phyloP scores from a whole-genome alignment of 2,113 vertebrate genomes.

The Esox niger region DNA sequence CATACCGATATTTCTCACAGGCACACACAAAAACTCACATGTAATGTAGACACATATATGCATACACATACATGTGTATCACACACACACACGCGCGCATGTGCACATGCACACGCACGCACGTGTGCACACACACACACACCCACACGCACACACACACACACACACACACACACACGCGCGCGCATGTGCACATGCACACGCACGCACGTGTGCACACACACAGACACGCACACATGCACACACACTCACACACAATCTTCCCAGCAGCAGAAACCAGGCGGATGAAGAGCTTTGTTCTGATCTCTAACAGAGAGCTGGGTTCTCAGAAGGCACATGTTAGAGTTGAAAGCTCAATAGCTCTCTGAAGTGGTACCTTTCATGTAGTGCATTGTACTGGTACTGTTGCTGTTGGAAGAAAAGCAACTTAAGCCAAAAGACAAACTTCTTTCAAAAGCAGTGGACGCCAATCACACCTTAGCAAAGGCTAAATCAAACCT shows the following conservation, averaged over 20 bases:
- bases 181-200: slow-evolving; percentile 4
- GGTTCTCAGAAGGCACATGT: slow-evolving; percentile 61
- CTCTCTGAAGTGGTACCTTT: slow-evolving; percentile 70
- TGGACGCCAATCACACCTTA: slow-evolving; percentile 28
- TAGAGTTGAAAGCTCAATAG: slow-evolving; percentile 68
- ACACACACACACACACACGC: background rate
- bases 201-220: background rate
- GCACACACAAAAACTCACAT: background rate
- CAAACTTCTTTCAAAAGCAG: slow-evolving; percentile 48
- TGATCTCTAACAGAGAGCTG: slow-evolving; percentile 62
- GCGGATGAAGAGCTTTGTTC: slow-evolving; percentile 61
- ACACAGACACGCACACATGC: slow-evolving; percentile 7
- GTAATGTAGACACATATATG: background rate
- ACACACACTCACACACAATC: slow-evolving; percentile 6
- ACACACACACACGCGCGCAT: background rate
- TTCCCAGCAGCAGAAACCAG: slow-evolving; percentile 33
- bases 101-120: background rate
- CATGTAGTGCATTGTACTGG: slow-evolving; percentile 57
- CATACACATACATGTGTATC: background rate
- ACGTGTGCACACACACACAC: background rate
- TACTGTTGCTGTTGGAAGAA: slow-evolving; percentile 34
- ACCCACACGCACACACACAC: background rate
- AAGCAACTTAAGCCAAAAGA: slow-evolving; percentile 37
- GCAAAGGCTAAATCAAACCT: background rate
- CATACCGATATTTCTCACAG: too few relatives aligned